Conservation (phyloP, 2,113 vertebrate species). For the Ascaphus truei region DNA sequence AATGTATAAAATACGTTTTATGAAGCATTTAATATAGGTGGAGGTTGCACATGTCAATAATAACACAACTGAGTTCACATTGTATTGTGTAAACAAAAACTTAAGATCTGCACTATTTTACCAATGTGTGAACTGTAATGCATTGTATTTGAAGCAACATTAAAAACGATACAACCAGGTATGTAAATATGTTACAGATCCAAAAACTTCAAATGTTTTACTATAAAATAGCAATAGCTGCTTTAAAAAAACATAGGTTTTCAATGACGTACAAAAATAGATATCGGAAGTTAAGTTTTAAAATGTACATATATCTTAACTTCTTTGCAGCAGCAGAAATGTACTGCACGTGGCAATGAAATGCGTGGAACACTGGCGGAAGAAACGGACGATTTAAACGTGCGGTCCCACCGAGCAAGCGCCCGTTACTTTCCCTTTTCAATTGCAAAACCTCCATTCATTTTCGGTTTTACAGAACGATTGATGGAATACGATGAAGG, state of each 20-base stretch:
- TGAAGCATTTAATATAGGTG: slow-evolving; percentile 15
- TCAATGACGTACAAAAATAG: slow-evolving; percentile 43
- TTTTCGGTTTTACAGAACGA: no score
- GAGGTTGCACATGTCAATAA: slow-evolving; percentile 37
- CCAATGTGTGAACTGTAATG: slow-evolving; percentile 32
- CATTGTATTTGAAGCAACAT: slow-evolving; percentile 13
- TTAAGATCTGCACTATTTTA: neutral
- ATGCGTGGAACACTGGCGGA: no score
- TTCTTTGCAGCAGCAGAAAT: neutral
- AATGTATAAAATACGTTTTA: slow-evolving; percentile 26
- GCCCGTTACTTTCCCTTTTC: neutral
- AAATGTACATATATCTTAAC: neutral
- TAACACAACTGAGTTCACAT: slow-evolving; percentile 35
- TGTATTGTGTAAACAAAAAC: slow-evolving; percentile 28
- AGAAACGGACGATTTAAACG: no score
- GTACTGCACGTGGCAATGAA: no score
- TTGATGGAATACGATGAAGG: no score
- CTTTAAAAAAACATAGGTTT: neutral
- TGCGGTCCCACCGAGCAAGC: neutral
- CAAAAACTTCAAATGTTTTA: slow-evolving; percentile 26
- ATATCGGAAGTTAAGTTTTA: slow-evolving; percentile 13
- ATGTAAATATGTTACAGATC: neutral
- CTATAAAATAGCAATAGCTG: slow-evolving; percentile 29
- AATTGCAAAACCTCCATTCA: no score
- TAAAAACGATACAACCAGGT: neutral